phyloP scores from a whole-genome alignment of 2,888 invertebrate species.

The Ormyrus labotus region DNA sequence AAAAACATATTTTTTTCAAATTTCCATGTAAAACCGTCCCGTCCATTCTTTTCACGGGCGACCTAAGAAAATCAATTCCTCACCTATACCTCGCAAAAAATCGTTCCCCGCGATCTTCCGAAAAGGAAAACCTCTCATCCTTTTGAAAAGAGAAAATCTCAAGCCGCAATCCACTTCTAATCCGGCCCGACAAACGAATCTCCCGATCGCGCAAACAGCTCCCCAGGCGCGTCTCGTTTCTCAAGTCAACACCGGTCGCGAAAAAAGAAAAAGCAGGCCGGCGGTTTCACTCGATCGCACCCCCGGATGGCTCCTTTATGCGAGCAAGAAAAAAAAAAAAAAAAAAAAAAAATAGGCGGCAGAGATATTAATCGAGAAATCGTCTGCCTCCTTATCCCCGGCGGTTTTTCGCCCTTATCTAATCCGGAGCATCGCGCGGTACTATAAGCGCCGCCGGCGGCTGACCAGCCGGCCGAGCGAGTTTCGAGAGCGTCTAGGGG shows the following conservation, averaged over 20 bases:
- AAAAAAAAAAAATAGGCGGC: conserved; percentile 8
- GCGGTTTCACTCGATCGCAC: conserved; percentile 7
- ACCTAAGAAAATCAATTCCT: conserved; percentile 17
- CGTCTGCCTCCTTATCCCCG: conserved; percentile 1
- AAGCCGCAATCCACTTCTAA: not conserved
- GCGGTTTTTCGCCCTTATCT: not conserved
- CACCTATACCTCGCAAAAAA: not conserved
- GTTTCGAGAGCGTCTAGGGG: not conserved
- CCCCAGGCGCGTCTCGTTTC: conserved; percentile 34
- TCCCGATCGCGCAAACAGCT: conserved; percentile 35
- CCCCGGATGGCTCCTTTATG: not conserved
- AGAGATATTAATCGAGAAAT: conserved; percentile 35
- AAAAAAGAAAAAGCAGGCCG: not conserved
- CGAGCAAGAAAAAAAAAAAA: conserved; percentile 31
- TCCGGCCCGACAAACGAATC: conserved; percentile 6
- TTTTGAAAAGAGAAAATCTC: not conserved
- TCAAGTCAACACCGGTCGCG: conserved; percentile 47
- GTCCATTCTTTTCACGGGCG: too few species aligned
- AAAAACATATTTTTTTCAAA: too few species aligned
- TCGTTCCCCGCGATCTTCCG: not conserved
- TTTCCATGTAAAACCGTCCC: too few species aligned
- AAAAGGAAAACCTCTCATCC: not conserved
- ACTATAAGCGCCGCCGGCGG: conserved; percentile 15
- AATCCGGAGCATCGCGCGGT: conserved; percentile 21
- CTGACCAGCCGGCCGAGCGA: conserved; percentile 8